Evolutionary conservation across 2,797 vertebrate genomes (phyloP), one percentile per base, ranked within the genome.

Genomic region (Ptychadena robeensis): DNA sequence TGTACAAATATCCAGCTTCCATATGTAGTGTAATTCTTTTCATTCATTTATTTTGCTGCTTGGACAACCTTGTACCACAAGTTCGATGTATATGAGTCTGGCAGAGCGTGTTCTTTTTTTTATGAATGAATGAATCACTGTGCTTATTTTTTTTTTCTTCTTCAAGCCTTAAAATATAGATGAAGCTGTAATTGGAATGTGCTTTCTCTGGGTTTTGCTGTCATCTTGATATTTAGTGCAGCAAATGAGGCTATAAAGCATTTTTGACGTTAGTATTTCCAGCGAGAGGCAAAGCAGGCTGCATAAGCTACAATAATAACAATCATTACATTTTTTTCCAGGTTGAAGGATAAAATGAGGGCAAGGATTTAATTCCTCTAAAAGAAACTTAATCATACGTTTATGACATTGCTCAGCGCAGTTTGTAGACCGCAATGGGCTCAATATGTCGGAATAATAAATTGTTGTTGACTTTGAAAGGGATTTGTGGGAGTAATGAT

Each of bases 231-330:
- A 44, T 53, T 14, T 10, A 37, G 44, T 68, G 30, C 18, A 57
- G 65, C 44, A 68, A 79, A 68, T 68, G 76, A 69, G 30, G n/a
- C 31, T 53, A 69, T 59, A 79, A 79, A 68, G 22, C 44, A 35
- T 12, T 32, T n/a, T 30, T 79, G 76, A 67, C 76, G 53, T 63
- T 75, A 63, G 34, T 75, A 64, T 31, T 22, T 75, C 64, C 53
- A 38, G 53, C 35, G 12, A 28, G 57, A 27, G 37, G 44, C 48
- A 59, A 15, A 48, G n/a, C 76, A 69, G 7, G 65, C 40, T 40
- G 64, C 65, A 48, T 22, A 77, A 28, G 32, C 32, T 68, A 37
- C 6, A 37, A 35, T 78, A 48, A 35, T 32, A 53, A 40, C 31
- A 53, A 78, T 68, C 68, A 66, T 27, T 25, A 12, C 22, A 22